Base-by-base conservation (phyloP, 2,113 vertebrate species). In the Callopanchax toddi region DNA sequence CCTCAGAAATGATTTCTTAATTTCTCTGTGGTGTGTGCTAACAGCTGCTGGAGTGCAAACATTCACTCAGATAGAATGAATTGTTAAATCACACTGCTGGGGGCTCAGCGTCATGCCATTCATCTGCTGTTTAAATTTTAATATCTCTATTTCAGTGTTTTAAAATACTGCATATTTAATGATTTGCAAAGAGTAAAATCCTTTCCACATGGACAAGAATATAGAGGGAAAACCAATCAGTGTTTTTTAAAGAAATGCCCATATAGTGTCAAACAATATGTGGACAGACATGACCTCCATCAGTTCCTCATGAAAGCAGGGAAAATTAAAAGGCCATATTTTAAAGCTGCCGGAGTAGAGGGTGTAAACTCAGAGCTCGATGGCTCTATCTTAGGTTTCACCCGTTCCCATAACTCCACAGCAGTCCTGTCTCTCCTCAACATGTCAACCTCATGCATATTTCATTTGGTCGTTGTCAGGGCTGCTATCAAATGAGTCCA, bases 371-470 rank as follows among this genome's bases (percentile, higher is more conserved):
- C 61, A 50, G 67, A 72, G 57, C 70, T 57, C 21, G 18, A 78
- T 60, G 65, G 62, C 29, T 71, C 15, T 44, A 71, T 83, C 52
- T 92, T 66, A 46, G 17, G 70, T 91, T 87, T 79, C 88, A 79
- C 70, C 61, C 10, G 29, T 6, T 32, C 29, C 29, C 65, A 71
- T 82, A 78, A 82, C 81, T 79, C 78, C 79, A 36, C 59, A 53
- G 42, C 45, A 21, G 64, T 55, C 62, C 59, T 44, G 59, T 79
- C 75, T 81, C 60, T 63, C 44, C 62, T 84, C 72, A 68, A 26
- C 80, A 71, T 81, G 76, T 84, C 58, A 78, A 74, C 66, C 71
- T 80, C 59, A 78, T 92, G 56, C 80, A 91, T 90, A 76, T 88
- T 92, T 89, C 54, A 63, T 16, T 20, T 92, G 79, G 56, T 25